phyloP scores from a whole-genome alignment of 2,888 invertebrate genomes.

The Eretmocerus hayati region DNA sequence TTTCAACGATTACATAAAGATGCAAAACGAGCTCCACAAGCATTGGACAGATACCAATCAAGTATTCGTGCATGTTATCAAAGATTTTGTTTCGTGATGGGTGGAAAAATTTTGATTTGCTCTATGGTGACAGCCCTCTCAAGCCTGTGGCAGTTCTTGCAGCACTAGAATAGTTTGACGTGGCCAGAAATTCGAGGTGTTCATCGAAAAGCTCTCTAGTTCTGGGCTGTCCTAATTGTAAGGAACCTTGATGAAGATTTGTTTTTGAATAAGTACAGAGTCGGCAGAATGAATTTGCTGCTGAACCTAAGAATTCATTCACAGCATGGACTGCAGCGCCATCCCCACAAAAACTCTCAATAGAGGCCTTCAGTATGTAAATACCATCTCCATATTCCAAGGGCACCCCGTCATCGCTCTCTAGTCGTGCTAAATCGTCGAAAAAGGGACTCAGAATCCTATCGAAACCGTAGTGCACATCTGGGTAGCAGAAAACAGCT shows the following conservation, averaged over 20 bases:
- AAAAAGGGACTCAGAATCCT: slow-evolving; percentile 21
- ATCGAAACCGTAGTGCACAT: slow-evolving; percentile 23
- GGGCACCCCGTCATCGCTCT: slow-evolving; percentile 22
- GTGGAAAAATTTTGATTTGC: slow-evolving; percentile 15
- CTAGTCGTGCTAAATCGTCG: slow-evolving; percentile 20
- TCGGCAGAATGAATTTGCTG: slow-evolving; percentile 19
- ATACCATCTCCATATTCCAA: slow-evolving; percentile 10
- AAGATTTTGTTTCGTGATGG: slow-evolving; percentile 15
- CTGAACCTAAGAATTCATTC: slow-evolving; percentile 19
- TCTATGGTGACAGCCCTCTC: slow-evolving; percentile 16
- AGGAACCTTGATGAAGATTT: slow-evolving; percentile 17
- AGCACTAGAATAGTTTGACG: slow-evolving; percentile 2
- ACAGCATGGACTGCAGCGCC: slow-evolving; percentile 23
- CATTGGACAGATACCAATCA: slow-evolving; percentile 21
- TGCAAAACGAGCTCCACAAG: slow-evolving; percentile 17
- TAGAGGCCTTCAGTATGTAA: slow-evolving; percentile 15
- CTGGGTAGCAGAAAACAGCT: slow-evolving; percentile 13
- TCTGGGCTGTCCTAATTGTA: slow-evolving; percentile 3
- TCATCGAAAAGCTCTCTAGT: slow-evolving; percentile 3
- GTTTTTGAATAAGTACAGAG: slow-evolving; percentile 15
- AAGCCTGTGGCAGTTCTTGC: slow-evolving; percentile 12
- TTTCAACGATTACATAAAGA: background rate
- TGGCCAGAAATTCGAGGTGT: background rate
- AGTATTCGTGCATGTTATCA: slow-evolving; percentile 17
- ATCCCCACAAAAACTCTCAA: slow-evolving; percentile 22